phyloP scores from a whole-genome alignment of 2,113 vertebrate genomes.

The Entomyzon cyanotis region DNA sequence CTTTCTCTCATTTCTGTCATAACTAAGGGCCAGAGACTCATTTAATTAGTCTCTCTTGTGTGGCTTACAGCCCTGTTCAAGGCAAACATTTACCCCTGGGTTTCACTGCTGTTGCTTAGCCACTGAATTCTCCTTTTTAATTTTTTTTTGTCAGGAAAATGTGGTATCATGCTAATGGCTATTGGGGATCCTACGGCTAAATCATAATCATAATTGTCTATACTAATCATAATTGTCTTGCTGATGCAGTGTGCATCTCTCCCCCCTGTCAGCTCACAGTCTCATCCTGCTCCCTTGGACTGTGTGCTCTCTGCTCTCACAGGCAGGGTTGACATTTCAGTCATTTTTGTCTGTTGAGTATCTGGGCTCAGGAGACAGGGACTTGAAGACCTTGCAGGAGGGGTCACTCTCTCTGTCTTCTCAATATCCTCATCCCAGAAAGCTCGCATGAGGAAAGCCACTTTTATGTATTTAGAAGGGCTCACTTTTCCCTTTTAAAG shows the following conservation, averaged over 20 bases:
- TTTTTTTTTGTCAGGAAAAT: conserved; percentile 45
- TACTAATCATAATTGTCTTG: conserved; percentile 40
- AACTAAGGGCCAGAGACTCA: neutral
- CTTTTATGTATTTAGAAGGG: neutral
- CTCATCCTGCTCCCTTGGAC: neutral
- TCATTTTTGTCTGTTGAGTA: neutral
- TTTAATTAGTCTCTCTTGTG: neutral
- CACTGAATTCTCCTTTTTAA: neutral
- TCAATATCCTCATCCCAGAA: neutral
- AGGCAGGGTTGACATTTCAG: neutral
- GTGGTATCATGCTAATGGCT: conserved; percentile 4
- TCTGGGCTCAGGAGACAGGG: neutral
- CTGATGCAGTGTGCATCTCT: neutral
- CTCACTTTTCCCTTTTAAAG: neutral
- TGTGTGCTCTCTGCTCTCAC: neutral
- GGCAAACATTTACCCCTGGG: neutral
- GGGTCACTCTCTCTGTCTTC: neutral
- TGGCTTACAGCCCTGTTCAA: neutral
- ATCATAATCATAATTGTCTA: conserved; percentile 51
- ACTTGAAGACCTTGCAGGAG: neutral
- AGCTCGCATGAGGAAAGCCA: neutral
- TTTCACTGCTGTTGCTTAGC: neutral
- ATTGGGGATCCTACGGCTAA: conserved; percentile 24
- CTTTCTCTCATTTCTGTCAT: neutral
- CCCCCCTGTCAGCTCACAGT: neutral